phyloP scores from a whole-genome alignment of 1,140 invertebrate species.

The Pachypeltis micranthus region DNA sequence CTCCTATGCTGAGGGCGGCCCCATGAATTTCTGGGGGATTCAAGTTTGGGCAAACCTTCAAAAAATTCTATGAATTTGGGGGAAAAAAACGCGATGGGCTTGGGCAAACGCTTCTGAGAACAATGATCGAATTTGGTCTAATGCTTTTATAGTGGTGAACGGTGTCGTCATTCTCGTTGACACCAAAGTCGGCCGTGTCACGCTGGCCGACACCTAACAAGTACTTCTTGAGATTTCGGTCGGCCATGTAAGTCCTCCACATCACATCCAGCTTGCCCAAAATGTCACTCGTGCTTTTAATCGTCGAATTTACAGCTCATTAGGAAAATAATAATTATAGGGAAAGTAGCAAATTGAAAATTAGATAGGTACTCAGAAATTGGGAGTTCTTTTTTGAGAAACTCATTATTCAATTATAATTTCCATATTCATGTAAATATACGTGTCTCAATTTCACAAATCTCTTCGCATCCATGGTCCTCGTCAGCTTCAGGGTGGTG shows the following conservation, averaged over 20 bases:
- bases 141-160: not conserved
- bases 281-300: not conserved
- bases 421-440: not conserved
- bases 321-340: not conserved
- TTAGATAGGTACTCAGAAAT: no score
- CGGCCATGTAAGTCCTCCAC: not conserved
- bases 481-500: not conserved
- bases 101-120: not conserved
- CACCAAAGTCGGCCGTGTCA: no score
- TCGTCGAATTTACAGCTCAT: not conserved
- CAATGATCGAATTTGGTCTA: not conserved
- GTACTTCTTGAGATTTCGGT: no score
- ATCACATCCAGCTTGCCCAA: not conserved
- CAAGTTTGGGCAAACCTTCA: conserved; percentile 1
- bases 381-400: no score
- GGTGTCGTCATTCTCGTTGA: not conserved
- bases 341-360: not conserved
- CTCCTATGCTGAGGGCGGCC: no score
- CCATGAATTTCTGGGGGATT: no score
- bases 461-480: not conserved
- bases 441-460: not conserved
- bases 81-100: not conserved
- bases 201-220: no score
- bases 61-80: conserved; percentile 2
- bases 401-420: not conserved